These are phyloP conservation scores for Laticauda laticaudata DNA, from an alignment of 2,113 vertebrate species.

Conservation along the genomic window DNA sequence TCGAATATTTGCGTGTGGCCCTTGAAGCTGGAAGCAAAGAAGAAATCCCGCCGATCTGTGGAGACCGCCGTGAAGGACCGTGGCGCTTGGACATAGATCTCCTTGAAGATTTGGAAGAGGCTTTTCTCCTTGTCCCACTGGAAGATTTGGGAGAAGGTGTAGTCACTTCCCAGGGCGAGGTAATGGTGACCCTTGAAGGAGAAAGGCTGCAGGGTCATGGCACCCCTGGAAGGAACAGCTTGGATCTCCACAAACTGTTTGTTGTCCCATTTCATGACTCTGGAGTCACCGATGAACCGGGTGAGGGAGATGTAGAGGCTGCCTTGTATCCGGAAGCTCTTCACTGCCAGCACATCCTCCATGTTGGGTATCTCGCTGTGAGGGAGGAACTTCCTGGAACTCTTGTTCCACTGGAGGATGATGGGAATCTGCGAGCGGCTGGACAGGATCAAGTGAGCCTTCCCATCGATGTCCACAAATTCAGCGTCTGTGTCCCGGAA, in stretches of 20 bases:
- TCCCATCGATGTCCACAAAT: constrained; percentile 89
- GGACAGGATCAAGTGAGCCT: constrained; percentile 89
- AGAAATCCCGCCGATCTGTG: constrained; percentile 91
- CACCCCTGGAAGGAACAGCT: constrained; percentile 90
- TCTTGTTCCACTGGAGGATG: constrained; percentile 94
- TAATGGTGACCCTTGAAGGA: constrained; percentile 89
- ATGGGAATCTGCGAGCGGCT: constrained; percentile 95
- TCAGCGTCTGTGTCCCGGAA: constrained; percentile 95
- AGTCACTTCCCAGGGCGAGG: constrained; percentile 93
- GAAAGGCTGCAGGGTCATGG: constrained; percentile 95
- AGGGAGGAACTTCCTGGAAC: constrained; percentile 85
- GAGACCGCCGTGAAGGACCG: constrained; percentile 95
- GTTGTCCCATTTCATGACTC: constrained; percentile 88
- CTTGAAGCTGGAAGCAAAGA: constrained; percentile 97
- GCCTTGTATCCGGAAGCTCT: constrained; percentile 87
- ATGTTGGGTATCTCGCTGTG: constrained; percentile 93
- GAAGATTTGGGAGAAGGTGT: constrained; percentile 96
- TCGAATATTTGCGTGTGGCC: constrained; percentile 96
- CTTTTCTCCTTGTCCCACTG: constrained; percentile 88
- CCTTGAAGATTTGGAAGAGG: constrained; percentile 89
- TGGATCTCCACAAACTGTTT: constrained; percentile 93
- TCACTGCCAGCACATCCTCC: constrained; percentile 95
- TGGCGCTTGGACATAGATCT: constrained; percentile 93
- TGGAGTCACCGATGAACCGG: constrained; percentile 94
- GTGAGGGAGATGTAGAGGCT: constrained; percentile 91